phyloP scores from a whole-genome alignment of 2,888 invertebrate genomes.

The Malthinus seriepunctatus region DNA sequence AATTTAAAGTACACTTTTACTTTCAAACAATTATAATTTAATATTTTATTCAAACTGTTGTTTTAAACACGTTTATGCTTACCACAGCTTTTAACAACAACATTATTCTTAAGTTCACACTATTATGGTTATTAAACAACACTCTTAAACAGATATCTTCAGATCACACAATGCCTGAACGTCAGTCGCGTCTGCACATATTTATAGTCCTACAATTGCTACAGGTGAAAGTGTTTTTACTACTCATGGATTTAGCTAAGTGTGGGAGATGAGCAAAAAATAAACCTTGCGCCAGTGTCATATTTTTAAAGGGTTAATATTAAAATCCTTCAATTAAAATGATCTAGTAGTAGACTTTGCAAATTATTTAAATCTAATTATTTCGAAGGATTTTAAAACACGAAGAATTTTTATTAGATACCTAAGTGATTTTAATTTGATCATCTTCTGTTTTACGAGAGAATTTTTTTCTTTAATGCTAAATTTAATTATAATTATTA shows the following conservation, averaged over 20 bases:
- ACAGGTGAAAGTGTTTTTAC: conserved; percentile 34
- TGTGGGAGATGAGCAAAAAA: conserved; percentile 34
- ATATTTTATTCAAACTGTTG: not conserved
- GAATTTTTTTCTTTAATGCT: too few species aligned
- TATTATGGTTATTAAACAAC: not conserved
- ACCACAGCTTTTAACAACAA: conserved; percentile 17
- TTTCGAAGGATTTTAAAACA: too few species aligned
- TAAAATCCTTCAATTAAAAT: conserved; percentile 26
- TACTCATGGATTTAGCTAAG: conserved; percentile 32
- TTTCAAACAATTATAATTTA: not conserved
- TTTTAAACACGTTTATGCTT: conserved; percentile 14
- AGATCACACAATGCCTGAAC: conserved; percentile 34
- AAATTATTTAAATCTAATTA: too few species aligned
- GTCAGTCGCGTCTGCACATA: conserved; percentile 33
- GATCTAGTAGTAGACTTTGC: not conserved
- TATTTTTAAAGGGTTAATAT: conserved; percentile 32
- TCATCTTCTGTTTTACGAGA: too few species aligned
- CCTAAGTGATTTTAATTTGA: too few species aligned
- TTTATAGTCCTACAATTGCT: conserved; percentile 33
- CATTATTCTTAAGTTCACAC: conserved; percentile 10
- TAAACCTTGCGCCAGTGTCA: conserved; percentile 24
- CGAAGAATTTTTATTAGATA: too few species aligned
- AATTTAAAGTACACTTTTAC: conserved; percentile 16
- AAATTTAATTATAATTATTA: too few species aligned
- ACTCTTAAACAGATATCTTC: conserved; percentile 32